Conservation (phyloP, 2,888 invertebrate species). For the Archips crataeganus region DNA sequence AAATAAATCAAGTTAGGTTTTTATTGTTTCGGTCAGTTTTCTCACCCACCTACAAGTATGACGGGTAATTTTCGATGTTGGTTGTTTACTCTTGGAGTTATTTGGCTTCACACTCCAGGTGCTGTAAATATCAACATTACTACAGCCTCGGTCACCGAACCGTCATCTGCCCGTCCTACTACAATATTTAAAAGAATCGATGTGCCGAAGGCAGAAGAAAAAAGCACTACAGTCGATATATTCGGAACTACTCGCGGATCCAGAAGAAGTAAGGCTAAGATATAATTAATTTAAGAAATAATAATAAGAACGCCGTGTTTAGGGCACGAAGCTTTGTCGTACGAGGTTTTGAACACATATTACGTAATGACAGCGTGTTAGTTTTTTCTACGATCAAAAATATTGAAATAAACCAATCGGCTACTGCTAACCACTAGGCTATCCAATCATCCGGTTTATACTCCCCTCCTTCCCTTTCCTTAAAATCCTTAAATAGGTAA, state of each 20-base stretch:
- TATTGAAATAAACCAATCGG: too few relatives aligned
- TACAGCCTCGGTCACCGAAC: background rate
- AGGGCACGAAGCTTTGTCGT: too few relatives aligned
- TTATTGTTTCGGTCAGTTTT: conserved; percentile 2
- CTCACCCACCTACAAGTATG: background rate
- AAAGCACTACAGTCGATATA: conserved; percentile 47
- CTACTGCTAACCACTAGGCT: too few relatives aligned
- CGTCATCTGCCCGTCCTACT: conserved; percentile 54
- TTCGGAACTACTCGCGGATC: conserved; percentile 42
- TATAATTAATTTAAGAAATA: too few relatives aligned
- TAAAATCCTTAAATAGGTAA: too few relatives aligned
- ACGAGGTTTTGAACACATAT: too few relatives aligned
- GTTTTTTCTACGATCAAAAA: too few relatives aligned
- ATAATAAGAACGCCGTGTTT: too few relatives aligned
- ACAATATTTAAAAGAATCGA: conserved; percentile 49
- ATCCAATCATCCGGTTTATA: too few relatives aligned
- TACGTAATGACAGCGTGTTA: too few relatives aligned
- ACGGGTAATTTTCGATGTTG: background rate
- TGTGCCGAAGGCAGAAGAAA: conserved; percentile 43
- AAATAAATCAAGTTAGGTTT: background rate
- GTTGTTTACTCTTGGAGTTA: background rate
- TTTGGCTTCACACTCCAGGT: background rate
- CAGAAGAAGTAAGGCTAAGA: conserved; percentile 50
- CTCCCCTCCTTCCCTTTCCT: too few relatives aligned
- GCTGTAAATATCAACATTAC: background rate